Evolutionary conservation across 92 coral and sea anemone species (phyloP), one percentile per base, ranked within the genome.

Genomic region (Pocillopora grandis): DNA sequence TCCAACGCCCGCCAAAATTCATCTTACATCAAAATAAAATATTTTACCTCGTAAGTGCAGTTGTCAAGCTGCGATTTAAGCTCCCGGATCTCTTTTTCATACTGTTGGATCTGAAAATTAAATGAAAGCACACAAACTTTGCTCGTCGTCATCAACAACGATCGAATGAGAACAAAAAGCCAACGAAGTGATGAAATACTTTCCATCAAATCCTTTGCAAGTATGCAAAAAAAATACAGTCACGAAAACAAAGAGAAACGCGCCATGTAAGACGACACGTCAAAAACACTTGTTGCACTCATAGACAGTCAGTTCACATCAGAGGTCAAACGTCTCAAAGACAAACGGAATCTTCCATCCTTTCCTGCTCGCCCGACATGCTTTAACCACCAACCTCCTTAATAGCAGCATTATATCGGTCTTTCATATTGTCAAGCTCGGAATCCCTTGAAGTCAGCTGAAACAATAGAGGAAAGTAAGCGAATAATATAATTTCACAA

Each of bases 351-450:
- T 16, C 58, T 42, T 37, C 0, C 58, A 66, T 23, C 27, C 65
- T 55, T 49, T 63, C 33, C 19, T 27, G 0, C 14, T 66, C 19
- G 19, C 35, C 42, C 36, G 15, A 31, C 35, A 23, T 31, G 72
- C 6, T 16, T 20, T 20, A 0, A 12, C 42, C 48, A 78, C 81
- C 16, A 67, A 96, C 99, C 93, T 96, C 93, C 14, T 89, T 86
- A 27, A 92, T 76, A 4, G 99, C 92, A 33, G 92, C 87, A 80
- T 87, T 89, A 85, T 92, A 94, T 52, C 91, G 89, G 90, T 96
- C 94, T 62, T 86, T 88, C 17, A 96, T 48, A 68, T 71, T 89
- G 23, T 77, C 94, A 58, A 94, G 87, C 78, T 90, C 97, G 58
- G 77, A 62, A 79, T 94, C 97, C 20, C 92, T 88, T 42, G 89